Evolutionary conservation across 1,140 invertebrate species (phyloP), one percentile per base, ranked within the genome.

Genomic region (Lucilia sericata): DNA sequence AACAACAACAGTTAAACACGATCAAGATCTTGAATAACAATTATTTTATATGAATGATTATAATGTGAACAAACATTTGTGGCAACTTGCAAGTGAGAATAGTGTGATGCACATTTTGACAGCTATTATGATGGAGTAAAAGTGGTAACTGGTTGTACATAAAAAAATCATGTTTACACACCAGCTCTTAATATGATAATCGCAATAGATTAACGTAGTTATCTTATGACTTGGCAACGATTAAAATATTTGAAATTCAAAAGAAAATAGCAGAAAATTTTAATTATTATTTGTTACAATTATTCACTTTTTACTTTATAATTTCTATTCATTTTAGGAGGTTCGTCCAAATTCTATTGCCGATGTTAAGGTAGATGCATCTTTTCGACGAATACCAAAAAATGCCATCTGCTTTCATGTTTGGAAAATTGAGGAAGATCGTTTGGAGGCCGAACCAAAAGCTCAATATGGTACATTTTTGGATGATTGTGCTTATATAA

Each of bases 401-500:
- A 94, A 95, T 89, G 93, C 93, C 83, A 94, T 95, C 13, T 94
- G 93, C 49, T 97, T 97, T 91, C 93, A 95, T 55, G 93, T 97
- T 8, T 97, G 96, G 96, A 94, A 94, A 91, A 93, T 97, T 83
- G 96, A 97, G 92, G 96, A 97, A 87, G 92, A 97, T 87, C 94
- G 94, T 51, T 93, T 97, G 12, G 94, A 96, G 74, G 92, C 96
- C 17, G 91, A 97, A 14, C 94, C 96, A 25, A 93, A 94, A 87
- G 94, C 94, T 82, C 95, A 96, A 88, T 96, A 96, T 91, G 97
- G 97, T 30, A 95, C 93, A 81, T 98, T 98, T 91, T 95, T 95
- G 90, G 95, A 96, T 87, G 95, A 95, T 36, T 96, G 97, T 85
- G 96, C 96, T 0, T 98, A 98, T 91, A 94, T 98, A 81, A 92